Conservation (phyloP, 1,140 invertebrate genomes). For the Araneus ventricosus region DNA sequence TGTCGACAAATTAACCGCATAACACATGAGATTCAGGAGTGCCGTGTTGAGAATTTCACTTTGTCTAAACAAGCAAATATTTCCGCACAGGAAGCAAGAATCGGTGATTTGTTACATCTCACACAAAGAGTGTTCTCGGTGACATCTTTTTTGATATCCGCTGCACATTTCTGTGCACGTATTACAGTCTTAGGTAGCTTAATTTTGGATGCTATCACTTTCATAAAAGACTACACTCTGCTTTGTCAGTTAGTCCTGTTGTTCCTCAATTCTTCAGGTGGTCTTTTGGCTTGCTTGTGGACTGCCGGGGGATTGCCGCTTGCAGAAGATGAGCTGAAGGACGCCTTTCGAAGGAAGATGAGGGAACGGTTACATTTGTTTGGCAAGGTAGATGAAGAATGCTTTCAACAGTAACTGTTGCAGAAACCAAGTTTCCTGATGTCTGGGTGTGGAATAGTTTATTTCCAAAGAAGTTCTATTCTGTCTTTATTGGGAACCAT, state of each 20-base stretch:
- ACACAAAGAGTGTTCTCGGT: background rate
- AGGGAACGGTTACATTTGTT: background rate
- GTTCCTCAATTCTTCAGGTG: background rate
- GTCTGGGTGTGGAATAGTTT: background rate
- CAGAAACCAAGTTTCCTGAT: background rate
- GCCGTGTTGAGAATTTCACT: background rate
- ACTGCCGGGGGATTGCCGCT: background rate
- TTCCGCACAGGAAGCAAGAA: background rate
- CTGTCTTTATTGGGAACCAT: background rate
- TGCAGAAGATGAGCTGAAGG: background rate
- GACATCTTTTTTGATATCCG: background rate
- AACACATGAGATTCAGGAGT: background rate
- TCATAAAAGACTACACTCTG: rapidly evolving
- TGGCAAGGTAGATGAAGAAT: background rate
- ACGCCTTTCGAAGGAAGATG: background rate
- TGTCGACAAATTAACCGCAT: background rate
- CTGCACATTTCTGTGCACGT: background rate
- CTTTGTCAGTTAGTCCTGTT: background rate
- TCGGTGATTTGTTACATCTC: background rate
- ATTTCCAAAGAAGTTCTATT: background rate
- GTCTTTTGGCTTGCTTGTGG: background rate
- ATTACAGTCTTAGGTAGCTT: background rate
- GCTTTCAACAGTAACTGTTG: background rate
- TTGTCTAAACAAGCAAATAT: background rate
- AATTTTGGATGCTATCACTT: background rate